Evolutionary conservation across 2,888 invertebrate genomes (phyloP), one percentile per base, ranked within the genome.

Genomic region (Drosophila recens): DNA sequence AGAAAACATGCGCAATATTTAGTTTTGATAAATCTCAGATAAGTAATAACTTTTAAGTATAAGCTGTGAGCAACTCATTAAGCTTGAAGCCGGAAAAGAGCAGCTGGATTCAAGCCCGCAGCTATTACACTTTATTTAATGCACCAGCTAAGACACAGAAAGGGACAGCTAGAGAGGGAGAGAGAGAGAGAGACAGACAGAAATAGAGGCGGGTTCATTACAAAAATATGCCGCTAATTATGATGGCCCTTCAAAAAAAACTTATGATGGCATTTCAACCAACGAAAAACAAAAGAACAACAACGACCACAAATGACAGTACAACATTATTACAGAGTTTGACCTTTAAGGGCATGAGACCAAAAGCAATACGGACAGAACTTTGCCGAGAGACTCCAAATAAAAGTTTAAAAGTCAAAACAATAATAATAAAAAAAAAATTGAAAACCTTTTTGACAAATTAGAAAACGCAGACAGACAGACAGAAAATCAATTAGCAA

Each of bases 401-500:
- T n/a, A n/a, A n/a, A 52, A 66, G 61, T 66, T 48, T n/a, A 51
- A 78, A 72, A 76, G 77, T 78, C 68, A 63, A 72, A 54, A 42
- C 59, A 76, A 68, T 80, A 62, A 30, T 30, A 30, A 38, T 63
- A 66, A 76, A 38, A 17, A 17, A 17, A 65, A 66, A 76, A 67
- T 64, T 63, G 40, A 63, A 73, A 54, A 17, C 63, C 64, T 62
- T 81, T 67, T 84, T 78, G 85, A 82, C 85, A 87, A 82, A 85
- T 87, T 85, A 71, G 61, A 64, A 67, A 48, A 27, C 20, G 49
- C 30, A 11, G 38, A 30, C 38, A 42, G 45, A 38, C 23, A 17
- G 62, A 69, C 58, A 58, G 73, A 87, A 67, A 84, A 87, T 84
- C 89, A 84, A 84, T 84, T 84, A 84, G 74, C 89, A 73, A 87